phyloP scores from a whole-genome alignment of 2,797 vertebrate species.

The Atherinosoma microstoma region DNA sequence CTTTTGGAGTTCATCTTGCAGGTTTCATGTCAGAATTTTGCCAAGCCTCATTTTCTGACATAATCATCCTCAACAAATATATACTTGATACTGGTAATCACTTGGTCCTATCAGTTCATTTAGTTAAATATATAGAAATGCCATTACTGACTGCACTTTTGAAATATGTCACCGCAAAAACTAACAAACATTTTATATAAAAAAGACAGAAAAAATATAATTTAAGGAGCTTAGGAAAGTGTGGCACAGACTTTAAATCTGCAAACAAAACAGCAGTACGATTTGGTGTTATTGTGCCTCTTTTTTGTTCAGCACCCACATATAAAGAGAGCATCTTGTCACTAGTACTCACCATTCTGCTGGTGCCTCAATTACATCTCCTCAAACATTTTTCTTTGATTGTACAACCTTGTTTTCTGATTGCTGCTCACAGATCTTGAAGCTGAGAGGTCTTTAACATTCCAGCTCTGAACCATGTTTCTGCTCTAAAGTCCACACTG shows the following conservation, averaged over 20 bases:
- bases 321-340: not conserved
- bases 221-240: not conserved
- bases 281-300: not conserved
- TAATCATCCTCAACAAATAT: not conserved
- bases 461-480: no score
- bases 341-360: not conserved
- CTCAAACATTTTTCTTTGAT: not conserved
- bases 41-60: not conserved
- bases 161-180: not conserved
- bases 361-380: no score
- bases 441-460: no score
- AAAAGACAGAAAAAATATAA: no score
- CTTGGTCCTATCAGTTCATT: not conserved
- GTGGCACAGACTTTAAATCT: not conserved
- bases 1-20: not conserved
- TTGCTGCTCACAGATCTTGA: no score
- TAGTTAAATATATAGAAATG: not conserved
- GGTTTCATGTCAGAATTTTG: not conserved
- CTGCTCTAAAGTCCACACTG: no score
- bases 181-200: no score
- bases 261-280: not conserved
- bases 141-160: not conserved
- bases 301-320: not conserved
- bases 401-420: no score
- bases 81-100: not conserved